Evolutionary conservation across 1,140 invertebrate species (phyloP).

Genomic region (Rhagoletis pomonella): DNA sequence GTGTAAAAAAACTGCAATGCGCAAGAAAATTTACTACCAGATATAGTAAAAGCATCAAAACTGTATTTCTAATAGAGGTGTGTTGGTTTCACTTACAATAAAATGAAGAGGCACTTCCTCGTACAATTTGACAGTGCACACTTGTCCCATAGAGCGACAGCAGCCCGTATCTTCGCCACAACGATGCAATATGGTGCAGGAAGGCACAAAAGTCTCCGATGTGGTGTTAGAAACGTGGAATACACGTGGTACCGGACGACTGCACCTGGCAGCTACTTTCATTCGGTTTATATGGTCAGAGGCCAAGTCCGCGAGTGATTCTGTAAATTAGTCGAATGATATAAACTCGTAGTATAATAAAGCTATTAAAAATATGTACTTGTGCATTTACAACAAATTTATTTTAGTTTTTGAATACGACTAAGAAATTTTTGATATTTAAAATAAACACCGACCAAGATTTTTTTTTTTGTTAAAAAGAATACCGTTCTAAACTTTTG

Average conservation of each 20-base stretch:
- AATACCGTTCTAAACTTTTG: too few species aligned
- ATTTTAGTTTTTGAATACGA: too few species aligned
- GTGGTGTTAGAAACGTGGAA: conserved; percentile 67
- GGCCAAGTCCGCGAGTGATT: conserved; percentile 52
- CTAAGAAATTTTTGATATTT: too few species aligned
- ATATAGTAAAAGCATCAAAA: background rate
- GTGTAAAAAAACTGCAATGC: too few species aligned
- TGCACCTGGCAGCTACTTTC: conserved; percentile 51
- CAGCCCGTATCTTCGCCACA: conserved; percentile 85
- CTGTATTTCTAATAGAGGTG: background rate
- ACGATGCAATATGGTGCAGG: conserved; percentile 83
- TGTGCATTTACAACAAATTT: too few species aligned
- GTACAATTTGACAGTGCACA: conserved; percentile 75
- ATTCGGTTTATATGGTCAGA: conserved; percentile 54
- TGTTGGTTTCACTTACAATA: conserved; percentile 43
- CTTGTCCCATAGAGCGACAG: conserved; percentile 77
- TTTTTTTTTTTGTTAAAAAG: too few species aligned
- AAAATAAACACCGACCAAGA: too few species aligned
- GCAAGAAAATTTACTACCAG: background rate
- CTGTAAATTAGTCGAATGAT: conserved; percentile 37
- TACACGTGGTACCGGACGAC: conserved; percentile 60
- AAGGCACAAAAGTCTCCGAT: conserved; percentile 81
- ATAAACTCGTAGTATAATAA: too few species aligned
- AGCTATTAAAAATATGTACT: too few species aligned
- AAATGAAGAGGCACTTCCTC: conserved; percentile 63